Percentiles rank a stretch among this genome's conserved stretches.
phyloP scores from a whole-genome alignment of 2,888 invertebrate species.

The Copidosoma aretas region DNA sequence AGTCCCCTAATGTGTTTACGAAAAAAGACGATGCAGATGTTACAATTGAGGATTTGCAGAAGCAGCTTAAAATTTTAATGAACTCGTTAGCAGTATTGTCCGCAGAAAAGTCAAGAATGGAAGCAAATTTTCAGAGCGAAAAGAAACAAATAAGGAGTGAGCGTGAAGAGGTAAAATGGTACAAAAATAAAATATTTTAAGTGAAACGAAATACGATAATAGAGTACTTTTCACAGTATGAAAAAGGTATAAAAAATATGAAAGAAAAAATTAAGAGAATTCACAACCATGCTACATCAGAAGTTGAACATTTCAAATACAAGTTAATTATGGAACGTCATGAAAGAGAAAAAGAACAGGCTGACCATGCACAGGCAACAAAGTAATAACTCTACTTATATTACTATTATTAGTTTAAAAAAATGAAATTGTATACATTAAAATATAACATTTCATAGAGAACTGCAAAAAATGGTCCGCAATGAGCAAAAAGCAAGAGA shows the following conservation, averaged over 20 bases:
- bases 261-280: slow-evolving; percentile 68
- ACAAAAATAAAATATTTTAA: slow-evolving; percentile 1
- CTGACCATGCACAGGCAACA: slow-evolving; percentile 78
- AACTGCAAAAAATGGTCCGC: slow-evolving; percentile 77
- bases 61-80: slow-evolving; percentile 70
- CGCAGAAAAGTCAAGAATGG: slow-evolving; percentile 84
- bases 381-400: slow-evolving; percentile 61
- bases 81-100: slow-evolving; percentile 79
- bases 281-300: slow-evolving; percentile 67
- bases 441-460: slow-evolving; percentile 64
- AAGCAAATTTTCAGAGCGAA: slow-evolving; percentile 80
- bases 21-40: slow-evolving; percentile 45
- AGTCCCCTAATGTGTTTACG: slow-evolving; percentile 10
- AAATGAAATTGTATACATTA: background rate
- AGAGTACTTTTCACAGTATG: slow-evolving; percentile 64
- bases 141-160: slow-evolving; percentile 71
- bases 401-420: background rate
- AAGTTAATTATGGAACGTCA: slow-evolving; percentile 79
- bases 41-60: slow-evolving; percentile 56
- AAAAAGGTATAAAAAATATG: slow-evolving; percentile 67
- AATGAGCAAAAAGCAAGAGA: slow-evolving; percentile 79
- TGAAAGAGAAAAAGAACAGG: slow-evolving; percentile 82
- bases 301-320: slow-evolving; percentile 73
- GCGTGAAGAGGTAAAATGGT: slow-evolving; percentile 58
- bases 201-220: background rate